Base-by-base conservation (phyloP, 2,888 invertebrate species). In the Melitaea athalia region DNA sequence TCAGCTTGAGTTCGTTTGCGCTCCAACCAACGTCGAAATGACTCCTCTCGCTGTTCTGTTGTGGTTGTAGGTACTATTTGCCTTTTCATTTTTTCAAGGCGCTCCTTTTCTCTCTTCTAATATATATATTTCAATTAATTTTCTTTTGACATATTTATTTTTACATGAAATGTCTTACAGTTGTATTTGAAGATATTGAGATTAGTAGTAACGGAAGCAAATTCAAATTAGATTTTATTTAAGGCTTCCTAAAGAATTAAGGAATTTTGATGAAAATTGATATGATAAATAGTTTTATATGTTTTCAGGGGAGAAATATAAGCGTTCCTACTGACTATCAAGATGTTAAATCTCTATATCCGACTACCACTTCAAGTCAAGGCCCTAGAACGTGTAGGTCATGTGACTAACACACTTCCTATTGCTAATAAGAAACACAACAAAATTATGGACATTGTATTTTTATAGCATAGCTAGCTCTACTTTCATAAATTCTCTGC, bases 21-120 rank as follows among this genome's bases (percentile, higher is more conserved):
- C 67, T 92, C 89, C 63, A 94, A 76, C 95, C 95, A 95, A 45
- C 85, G 88, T 5, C 87, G 87, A 74, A 86, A 94, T 0, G 91
- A 89, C 74, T 89, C 89, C 63, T 92, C 91, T 1, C 94, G 91
- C 74, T 93, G 89, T 76, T 93, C 88, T 4, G 86, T 77, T 0
- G 89, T 83, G 1, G 85, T 86, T 6, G 83, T 76, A 0, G 84
- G 80, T 0, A 69, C 76, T 0, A 72, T 55, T 62, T 82, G 85
- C 0, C 65, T 73, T 72, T 88, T 89, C 67, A 73, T 50, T 72
- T 89, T 89, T 71, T 88, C 84, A 3, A 77, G 65, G 3, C 86
- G 85, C 15, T 82, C 81, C 69, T 84, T 91, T 31, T 89, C 85
- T 5, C 87, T 83, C 82, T 82, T 88, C 72, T 72, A 60, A 45